Conservation (phyloP, 2,888 invertebrate genomes). For the Crocallis elinguaria region DNA sequence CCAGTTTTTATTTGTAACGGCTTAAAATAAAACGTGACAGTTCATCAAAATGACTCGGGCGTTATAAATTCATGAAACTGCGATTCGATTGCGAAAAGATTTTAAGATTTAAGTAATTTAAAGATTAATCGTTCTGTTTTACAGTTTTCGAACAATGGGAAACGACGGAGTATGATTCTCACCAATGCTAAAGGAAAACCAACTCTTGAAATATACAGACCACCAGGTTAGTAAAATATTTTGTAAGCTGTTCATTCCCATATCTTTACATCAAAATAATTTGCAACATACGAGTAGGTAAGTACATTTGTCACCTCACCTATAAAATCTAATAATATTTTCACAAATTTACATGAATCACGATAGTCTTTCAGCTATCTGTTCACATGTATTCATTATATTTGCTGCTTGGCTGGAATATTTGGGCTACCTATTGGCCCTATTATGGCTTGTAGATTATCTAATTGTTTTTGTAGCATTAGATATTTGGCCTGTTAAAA, state of each 20-base stretch:
- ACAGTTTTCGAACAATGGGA: conserved; percentile 86
- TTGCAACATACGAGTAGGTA: too few species aligned
- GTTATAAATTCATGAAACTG: conserved; percentile 22
- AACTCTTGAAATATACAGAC: conserved; percentile 94
- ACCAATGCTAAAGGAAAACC: conserved; percentile 90
- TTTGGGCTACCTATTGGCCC: too few species aligned
- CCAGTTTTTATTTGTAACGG: conserved; percentile 25
- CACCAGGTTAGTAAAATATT: conserved; percentile 88
- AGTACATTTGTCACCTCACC: too few species aligned
- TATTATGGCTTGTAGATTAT: too few species aligned
- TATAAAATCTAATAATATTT: too few species aligned
- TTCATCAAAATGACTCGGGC: conserved; percentile 31
- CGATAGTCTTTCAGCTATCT: too few species aligned
- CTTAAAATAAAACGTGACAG: conserved; percentile 58
- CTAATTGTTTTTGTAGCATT: too few species aligned
- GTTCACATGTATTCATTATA: too few species aligned
- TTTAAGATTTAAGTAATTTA: too few species aligned
- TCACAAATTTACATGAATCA: too few species aligned
- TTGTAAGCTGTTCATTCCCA: not conserved
- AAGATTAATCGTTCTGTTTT: conserved; percentile 39
- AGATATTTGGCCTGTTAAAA: too few species aligned
- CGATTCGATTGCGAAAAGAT: conserved; percentile 10
- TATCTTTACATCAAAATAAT: not conserved
- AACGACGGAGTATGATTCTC: conserved; percentile 90
- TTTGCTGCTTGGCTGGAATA: too few species aligned